Evolutionary conservation across 2,797 vertebrate species (phyloP).

Genomic region (Myotis vivesi): DNA sequence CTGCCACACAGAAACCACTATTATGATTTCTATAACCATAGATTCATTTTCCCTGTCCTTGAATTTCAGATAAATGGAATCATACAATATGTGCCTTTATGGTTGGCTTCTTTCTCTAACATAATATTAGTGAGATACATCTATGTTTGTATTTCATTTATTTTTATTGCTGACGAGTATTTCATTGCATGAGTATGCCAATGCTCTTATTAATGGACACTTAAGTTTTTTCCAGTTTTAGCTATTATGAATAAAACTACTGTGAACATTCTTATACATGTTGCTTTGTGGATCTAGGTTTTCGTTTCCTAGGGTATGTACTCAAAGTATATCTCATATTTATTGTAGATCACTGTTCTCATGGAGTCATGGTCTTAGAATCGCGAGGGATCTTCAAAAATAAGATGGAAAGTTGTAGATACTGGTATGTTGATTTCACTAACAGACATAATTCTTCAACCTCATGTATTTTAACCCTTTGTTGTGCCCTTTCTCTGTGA

Average conservation of each 20-base stretch:
- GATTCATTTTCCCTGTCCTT: neutral
- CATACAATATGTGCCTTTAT: neutral
- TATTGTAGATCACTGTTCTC: neutral
- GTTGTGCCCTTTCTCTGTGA: neutral
- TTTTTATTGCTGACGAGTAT: neutral
- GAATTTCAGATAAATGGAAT: neutral
- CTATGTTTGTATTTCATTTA: neutral
- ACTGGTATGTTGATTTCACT: neutral
- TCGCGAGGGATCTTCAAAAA: neutral
- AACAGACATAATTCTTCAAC: neutral
- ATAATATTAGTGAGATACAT: neutral
- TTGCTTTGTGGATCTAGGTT: neutral
- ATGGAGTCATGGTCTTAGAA: neutral
- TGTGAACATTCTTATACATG: neutral
- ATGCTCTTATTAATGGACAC: neutral
- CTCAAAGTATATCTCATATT: neutral
- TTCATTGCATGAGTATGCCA: neutral
- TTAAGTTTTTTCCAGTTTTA: neutral
- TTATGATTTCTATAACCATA: neutral
- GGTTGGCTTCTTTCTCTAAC: neutral
- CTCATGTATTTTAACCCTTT: neutral
- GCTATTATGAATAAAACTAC: neutral
- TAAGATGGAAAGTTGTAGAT: neutral
- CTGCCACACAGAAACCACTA: neutral
- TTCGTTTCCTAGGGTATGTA: neutral